Percentiles rank a stretch among this genome's conserved stretches.
Evolutionary conservation across 2,888 invertebrate species (phyloP).

Genomic region (Tetragonisca angustula): DNA sequence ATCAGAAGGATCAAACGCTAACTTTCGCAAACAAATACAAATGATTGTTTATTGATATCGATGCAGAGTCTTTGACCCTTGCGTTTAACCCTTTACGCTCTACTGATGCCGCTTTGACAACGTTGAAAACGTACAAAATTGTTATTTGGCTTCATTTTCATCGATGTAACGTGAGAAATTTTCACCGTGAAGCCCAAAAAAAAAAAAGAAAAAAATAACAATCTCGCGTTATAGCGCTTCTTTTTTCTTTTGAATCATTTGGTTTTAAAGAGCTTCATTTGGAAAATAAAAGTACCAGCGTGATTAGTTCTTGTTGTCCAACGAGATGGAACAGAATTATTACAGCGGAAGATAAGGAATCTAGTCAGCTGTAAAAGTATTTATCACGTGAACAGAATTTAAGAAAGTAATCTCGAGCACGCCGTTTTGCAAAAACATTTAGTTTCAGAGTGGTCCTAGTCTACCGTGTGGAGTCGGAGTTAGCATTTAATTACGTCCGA

Average conservation of each 20-base stretch:
- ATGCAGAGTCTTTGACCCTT: too few species aligned
- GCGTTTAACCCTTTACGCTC: background rate
- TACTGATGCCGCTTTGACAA: background rate
- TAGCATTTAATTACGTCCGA: constrained; percentile 27
- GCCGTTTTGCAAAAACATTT: constrained; percentile 24
- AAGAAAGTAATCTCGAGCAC: constrained; percentile 9
- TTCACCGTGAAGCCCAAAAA: background rate
- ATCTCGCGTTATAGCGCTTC: background rate
- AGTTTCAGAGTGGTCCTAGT: background rate
- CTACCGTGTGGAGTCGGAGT: constrained; percentile 9
- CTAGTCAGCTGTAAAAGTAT: too few species aligned
- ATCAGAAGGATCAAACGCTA: too few species aligned
- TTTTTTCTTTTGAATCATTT: background rate
- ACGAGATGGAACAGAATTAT: background rate
- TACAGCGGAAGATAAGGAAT: too few species aligned
- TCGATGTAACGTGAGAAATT: background rate
- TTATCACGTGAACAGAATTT: background rate
- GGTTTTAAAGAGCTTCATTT: background rate
- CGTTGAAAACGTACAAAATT: background rate
- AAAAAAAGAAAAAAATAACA: too few species aligned
- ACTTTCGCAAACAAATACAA: too few species aligned
- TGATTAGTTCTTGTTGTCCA: background rate
- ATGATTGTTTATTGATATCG: too few species aligned
- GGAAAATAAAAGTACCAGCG: background rate
- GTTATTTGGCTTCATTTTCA: background rate